These are phyloP conservation scores for Neogale vison DNA, from an alignment of 2,113 vertebrate genomes.

Conservation along the genomic window DNA sequence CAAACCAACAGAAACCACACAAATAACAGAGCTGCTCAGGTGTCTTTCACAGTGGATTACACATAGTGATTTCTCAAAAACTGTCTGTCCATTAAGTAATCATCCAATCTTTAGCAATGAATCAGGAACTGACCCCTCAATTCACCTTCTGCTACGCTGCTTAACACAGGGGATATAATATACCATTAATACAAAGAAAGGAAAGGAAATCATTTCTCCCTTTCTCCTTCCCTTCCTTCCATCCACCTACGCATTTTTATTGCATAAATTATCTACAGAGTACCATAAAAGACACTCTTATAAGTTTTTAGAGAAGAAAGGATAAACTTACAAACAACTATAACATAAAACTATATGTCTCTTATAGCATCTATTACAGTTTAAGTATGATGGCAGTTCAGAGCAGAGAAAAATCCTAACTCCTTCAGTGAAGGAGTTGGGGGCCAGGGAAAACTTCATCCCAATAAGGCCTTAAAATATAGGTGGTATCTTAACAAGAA, in stretches of 20 bases:
- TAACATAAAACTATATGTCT: slow-evolving; percentile 21
- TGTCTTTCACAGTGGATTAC: not conserved
- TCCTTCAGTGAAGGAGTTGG: not conserved
- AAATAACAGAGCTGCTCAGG: not conserved
- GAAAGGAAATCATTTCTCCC: not conserved
- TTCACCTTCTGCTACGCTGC: slow-evolving; percentile 20
- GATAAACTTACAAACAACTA: slow-evolving; percentile 24
- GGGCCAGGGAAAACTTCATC: not conserved
- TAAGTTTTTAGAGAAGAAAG: not conserved
- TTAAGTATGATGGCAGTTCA: not conserved
- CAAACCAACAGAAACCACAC: not conserved
- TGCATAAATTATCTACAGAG: not conserved
- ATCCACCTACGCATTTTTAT: not conserved
- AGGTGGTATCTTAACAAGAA: slow-evolving; percentile 16
- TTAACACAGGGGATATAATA: not conserved
- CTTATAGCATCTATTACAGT: not conserved
- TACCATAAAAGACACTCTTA: not conserved
- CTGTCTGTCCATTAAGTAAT: slow-evolving; percentile 45
- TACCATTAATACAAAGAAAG: not conserved
- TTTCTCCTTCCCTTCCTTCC: not conserved
- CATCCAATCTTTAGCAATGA: slow-evolving; percentile 30
- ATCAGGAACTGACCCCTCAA: slow-evolving; percentile 2
- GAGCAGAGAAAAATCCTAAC: slow-evolving; percentile 20
- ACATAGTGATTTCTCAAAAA: slow-evolving; percentile 21
- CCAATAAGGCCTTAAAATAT: not conserved